phyloP scores from a whole-genome alignment of 2,888 invertebrate species.

The Ochlodes sylvanus region DNA sequence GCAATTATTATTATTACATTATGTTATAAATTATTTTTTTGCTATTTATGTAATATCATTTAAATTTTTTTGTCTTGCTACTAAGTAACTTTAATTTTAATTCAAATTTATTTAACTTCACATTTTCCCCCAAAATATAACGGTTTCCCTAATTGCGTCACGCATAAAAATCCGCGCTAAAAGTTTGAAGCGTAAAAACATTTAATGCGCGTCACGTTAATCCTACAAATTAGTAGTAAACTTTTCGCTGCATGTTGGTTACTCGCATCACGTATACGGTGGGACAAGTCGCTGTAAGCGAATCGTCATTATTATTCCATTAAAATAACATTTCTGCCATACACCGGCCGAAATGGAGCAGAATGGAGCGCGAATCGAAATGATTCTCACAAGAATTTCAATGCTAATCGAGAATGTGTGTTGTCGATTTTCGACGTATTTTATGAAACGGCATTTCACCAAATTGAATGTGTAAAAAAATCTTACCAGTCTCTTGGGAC shows the following conservation, averaged over 20 bases:
- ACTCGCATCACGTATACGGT: background rate
- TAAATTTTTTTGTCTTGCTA: no score
- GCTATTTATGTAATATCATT: no score
- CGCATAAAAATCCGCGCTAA: no score
- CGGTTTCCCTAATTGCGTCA: no score
- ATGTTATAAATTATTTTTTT: no score
- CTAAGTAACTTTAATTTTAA: no score
- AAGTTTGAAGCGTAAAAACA: no score
- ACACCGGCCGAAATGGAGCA: conserved; percentile 11
- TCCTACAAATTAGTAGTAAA: no score
- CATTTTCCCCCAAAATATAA: no score
- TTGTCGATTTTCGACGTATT: conserved; percentile 1
- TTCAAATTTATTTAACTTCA: no score
- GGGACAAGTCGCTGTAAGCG: conserved; percentile 1
- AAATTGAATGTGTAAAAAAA: background rate
- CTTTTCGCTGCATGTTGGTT: background rate
- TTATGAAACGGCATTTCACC: background rate
- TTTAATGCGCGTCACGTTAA: no score
- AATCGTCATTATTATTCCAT: conserved; percentile 31
- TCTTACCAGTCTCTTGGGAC: background rate
- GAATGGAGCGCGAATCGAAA: conserved; percentile 12
- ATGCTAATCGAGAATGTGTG: conserved; percentile 17
- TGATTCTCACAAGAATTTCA: conserved; percentile 12
- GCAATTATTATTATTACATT: no score
- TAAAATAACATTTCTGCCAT: conserved; percentile 35